Evolutionary conservation across 2,113 vertebrate genomes (phyloP).

Genomic region (Promerops cafer): DNA sequence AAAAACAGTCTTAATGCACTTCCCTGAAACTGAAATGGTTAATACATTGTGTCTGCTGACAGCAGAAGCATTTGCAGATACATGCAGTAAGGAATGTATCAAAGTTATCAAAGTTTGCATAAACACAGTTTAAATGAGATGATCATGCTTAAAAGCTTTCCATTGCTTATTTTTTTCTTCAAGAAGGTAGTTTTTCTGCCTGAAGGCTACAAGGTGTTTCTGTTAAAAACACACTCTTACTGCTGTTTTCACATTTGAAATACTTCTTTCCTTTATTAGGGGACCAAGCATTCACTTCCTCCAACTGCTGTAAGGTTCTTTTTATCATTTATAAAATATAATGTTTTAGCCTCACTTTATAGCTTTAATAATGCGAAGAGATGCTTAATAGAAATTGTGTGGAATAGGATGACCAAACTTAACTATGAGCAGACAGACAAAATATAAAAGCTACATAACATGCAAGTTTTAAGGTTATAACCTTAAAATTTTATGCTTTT

Average conservation of each 20-base stretch:
- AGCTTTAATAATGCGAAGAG: neutral
- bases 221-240: neutral
- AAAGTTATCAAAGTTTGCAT: neutral
- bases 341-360: neutral
- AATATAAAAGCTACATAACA: neutral
- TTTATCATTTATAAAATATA: neutral
- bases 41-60: neutral
- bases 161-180: neutral
- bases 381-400: neutral
- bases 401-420: neutral
- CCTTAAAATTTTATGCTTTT: neutral
- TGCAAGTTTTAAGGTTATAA: neutral
- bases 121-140: neutral
- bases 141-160: neutral
- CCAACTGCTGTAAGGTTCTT: neutral
- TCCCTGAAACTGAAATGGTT: neutral
- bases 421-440: neutral
- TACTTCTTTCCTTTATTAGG: neutral
- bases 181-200: neutral
- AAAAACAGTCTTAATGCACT: neutral
- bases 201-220: neutral
- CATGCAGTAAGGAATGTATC: neutral
- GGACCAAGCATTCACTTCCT: neutral
- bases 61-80: neutral
- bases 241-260: neutral